phyloP scores from a whole-genome alignment of 2,113 vertebrate species.

The Corvus hawaiiensis region DNA sequence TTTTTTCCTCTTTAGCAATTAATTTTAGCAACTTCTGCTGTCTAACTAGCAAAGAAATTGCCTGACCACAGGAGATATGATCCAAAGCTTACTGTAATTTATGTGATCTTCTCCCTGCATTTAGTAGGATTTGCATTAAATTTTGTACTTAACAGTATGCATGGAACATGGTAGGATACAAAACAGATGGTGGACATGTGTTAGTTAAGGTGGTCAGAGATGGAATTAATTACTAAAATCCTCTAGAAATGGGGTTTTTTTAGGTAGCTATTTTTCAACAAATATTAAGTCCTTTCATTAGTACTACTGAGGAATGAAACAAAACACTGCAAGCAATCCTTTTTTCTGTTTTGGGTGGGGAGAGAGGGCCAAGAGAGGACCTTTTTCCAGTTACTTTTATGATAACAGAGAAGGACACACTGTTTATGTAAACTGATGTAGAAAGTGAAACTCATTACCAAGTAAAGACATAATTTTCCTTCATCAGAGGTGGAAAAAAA shows the following conservation, averaged over 20 bases:
- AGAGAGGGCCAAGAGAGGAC: neutral
- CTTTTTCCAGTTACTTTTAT: neutral
- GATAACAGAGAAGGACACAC: neutral
- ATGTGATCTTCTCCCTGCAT: neutral
- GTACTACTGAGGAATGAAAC: neutral
- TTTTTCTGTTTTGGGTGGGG: neutral
- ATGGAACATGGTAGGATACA: neutral
- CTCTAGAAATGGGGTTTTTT: neutral
- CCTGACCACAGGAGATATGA: neutral
- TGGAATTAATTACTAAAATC: neutral
- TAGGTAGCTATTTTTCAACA: neutral
- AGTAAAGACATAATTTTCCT: neutral
- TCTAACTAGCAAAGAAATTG: neutral
- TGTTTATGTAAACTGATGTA: neutral
- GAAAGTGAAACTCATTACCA: neutral
- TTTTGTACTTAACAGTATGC: neutral
- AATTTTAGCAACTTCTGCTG: neutral
- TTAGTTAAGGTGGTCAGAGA: neutral
- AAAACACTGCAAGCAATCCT: neutral
- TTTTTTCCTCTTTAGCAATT: neutral
- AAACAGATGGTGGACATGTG: neutral
- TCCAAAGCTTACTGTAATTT: neutral
- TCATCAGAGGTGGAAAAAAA: neutral
- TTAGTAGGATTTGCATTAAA: conserved; percentile 24
- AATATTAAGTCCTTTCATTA: neutral